Percentiles rank a stretch among this genome's conserved stretches.
Conservation (phyloP, 1,140 invertebrate species). For the Meloidogyne exigua region DNA sequence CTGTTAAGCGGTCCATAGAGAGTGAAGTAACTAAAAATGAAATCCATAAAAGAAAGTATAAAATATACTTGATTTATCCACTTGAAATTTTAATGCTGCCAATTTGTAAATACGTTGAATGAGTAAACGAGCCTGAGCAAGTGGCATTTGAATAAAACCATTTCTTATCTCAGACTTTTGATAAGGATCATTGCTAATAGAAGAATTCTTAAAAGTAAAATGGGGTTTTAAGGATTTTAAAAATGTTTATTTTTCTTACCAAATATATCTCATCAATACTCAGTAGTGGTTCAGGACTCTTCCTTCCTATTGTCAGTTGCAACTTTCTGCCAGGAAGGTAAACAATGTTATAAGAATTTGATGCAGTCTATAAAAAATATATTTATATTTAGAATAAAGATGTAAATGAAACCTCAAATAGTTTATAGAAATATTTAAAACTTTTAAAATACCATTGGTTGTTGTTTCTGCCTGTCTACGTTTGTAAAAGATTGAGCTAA, state of each 20-base stretch:
- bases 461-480: neutral
- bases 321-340: neutral
- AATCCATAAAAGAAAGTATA: no score
- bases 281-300: neutral
- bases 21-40: neutral
- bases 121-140: neutral
- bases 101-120: neutral
- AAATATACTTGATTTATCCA: neutral
- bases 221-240: no score
- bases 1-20: neutral
- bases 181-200: neutral
- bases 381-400: neutral
- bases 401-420: no score
- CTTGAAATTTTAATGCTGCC: neutral
- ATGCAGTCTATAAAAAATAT: neutral
- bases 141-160: neutral
- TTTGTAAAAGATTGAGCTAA: neutral
- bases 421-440: no score
- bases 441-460: no score
- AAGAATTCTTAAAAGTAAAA: neutral
- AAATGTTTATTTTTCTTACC: neutral
- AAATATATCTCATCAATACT: neutral
- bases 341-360: neutral
- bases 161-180: neutral
- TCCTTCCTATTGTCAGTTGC: neutral